Evolutionary conservation across 2,797 vertebrate genomes (phyloP).

Genomic region (Nyctalus aviator): DNA sequence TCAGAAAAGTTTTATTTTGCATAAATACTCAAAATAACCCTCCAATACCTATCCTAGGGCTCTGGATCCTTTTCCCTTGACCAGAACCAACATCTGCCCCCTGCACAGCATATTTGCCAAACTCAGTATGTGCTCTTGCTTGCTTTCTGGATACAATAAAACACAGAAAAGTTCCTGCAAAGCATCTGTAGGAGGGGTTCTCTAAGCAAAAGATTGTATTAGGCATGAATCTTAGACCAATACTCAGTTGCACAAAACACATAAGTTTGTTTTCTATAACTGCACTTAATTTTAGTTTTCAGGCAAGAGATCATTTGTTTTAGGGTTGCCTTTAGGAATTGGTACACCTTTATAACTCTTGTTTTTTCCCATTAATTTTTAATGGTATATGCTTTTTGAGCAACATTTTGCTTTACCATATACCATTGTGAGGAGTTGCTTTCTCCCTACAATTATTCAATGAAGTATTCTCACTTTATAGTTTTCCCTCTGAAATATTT

Average conservation of each 20-base stretch:
- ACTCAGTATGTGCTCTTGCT: not conserved
- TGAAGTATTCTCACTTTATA: not conserved
- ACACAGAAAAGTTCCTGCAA: not conserved
- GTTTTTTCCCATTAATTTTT: not conserved
- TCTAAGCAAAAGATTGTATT: not conserved
- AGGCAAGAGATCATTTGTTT: not conserved
- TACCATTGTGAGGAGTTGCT: not conserved
- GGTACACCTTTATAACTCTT: not conserved
- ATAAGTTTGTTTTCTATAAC: constrained; percentile 18
- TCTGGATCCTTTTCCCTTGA: not conserved
- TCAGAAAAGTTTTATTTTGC: not conserved
- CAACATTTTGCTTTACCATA: not conserved
- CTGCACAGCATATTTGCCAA: not conserved
- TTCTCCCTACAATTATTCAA: not conserved
- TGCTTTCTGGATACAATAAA: not conserved
- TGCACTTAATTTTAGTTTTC: constrained; percentile 13
- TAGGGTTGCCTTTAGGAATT: not conserved
- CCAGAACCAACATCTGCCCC: not conserved
- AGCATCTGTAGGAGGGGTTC: not conserved
- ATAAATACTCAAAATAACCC: not conserved
- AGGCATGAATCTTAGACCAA: not conserved
- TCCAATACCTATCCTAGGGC: too few relatives aligned
- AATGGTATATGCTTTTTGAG: not conserved
- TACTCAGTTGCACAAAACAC: not conserved
- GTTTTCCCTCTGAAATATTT: not conserved